Evolutionary conservation across 2,113 vertebrate genomes (phyloP).

Genomic region (Muscicapa adusta): DNA sequence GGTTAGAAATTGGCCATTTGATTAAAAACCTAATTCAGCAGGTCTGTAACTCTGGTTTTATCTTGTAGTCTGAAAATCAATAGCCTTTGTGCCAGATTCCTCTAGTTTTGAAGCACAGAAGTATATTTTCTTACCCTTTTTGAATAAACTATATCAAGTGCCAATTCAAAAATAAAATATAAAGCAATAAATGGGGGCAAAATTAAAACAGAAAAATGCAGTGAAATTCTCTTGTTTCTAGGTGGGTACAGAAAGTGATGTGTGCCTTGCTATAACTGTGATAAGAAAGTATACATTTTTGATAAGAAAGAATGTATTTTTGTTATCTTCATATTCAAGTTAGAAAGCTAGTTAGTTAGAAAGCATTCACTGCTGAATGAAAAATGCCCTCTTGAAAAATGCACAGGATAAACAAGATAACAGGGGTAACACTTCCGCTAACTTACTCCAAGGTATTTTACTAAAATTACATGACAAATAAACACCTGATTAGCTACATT

Average conservation of each 20-base stretch:
- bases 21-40: not conserved
- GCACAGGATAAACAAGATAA: conserved; percentile 44
- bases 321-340: conserved; percentile 26
- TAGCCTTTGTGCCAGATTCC: not conserved
- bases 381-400: not conserved
- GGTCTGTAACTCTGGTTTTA: not conserved
- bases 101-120: not conserved
- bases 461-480: conserved; percentile 28
- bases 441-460: conserved; percentile 19
- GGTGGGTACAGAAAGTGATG: not conserved
- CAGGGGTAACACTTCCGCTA: not conserved
- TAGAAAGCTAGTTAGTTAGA: no score
- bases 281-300: conserved; percentile 38
- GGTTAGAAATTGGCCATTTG: not conserved
- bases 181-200: not conserved
- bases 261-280: not conserved
- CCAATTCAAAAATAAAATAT: not conserved
- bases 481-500: not conserved
- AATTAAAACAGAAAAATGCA: not conserved
- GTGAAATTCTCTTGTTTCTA: not conserved
- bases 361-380: not conserved
- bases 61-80: not conserved
- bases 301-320: conserved; percentile 18
- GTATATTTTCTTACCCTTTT: not conserved
- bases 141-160: not conserved